Evolutionary conservation across 2,113 vertebrate genomes (phyloP).

Genomic region (Pteronura brasiliensis): DNA sequence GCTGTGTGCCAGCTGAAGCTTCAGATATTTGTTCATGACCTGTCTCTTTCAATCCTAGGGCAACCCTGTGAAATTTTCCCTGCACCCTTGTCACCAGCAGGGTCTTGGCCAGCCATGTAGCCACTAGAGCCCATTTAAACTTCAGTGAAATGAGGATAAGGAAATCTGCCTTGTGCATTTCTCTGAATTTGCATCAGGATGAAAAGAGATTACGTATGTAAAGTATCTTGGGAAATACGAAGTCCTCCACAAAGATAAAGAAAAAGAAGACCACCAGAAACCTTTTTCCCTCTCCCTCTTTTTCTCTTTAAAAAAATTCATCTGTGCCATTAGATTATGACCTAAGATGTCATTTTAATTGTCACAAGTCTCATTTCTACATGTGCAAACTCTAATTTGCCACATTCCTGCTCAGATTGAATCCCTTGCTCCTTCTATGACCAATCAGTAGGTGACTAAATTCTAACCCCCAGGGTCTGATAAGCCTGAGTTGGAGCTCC

Average conservation of each 20-base stretch:
- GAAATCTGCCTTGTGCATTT: neutral
- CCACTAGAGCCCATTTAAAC: neutral
- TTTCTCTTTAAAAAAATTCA: neutral
- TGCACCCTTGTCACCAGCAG: neutral
- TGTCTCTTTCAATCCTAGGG: neutral
- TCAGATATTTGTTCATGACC: neutral
- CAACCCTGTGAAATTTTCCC: neutral
- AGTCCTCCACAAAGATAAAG: neutral
- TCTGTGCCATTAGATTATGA: neutral
- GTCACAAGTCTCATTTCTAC: neutral
- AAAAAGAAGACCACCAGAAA: neutral
- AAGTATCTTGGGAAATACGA: neutral
- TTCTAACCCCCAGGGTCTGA: neutral
- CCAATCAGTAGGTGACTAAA: no score
- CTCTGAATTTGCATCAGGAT: neutral
- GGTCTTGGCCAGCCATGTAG: neutral
- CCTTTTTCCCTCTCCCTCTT: neutral
- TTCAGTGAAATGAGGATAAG: neutral
- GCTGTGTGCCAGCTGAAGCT: neutral
- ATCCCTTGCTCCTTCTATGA: neutral
- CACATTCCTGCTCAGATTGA: accelerated
- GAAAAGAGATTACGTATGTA: neutral
- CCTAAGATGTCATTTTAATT: neutral
- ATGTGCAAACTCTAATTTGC: neutral
- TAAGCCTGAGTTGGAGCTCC: neutral